These are phyloP conservation scores for Astropecten irregularis DNA, from an alignment of 53 echinoderm and acorn worm species.

Conservation along the genomic window DNA sequence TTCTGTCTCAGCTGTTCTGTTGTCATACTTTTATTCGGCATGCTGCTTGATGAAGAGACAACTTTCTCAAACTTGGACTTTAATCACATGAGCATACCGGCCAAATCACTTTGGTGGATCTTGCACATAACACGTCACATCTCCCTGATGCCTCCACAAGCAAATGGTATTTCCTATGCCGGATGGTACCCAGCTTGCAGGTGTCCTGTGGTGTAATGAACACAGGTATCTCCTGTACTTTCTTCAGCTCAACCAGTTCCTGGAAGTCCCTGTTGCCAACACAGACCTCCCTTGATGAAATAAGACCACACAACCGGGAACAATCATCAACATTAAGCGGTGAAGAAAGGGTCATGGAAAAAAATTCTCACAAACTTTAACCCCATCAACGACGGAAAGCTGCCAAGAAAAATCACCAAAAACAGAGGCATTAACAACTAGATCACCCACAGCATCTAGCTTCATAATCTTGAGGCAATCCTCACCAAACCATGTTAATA, in stretches of 20 bases:
- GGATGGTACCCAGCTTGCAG: not conserved
- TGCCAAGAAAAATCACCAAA: not conserved
- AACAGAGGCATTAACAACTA: not conserved
- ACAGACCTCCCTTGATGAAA: conserved; percentile 13
- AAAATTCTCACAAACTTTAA: not conserved
- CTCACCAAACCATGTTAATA: not conserved
- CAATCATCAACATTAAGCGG: not conserved
- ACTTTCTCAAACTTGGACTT: no score
- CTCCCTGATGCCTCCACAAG: no score
- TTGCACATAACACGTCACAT: no score
- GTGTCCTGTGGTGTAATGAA: conserved; percentile 20
- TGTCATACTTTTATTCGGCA: no score
- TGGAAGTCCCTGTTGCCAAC: conserved; percentile 24
- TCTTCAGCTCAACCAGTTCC: not conserved
- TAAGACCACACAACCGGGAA: not conserved
- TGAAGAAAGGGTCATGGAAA: not conserved
- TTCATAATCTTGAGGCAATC: conserved; percentile 6
- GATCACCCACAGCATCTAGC: not conserved
- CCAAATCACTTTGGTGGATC: no score
- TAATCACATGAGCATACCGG: no score
- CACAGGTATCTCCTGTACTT: conserved; percentile 3
- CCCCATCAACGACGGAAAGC: not conserved
- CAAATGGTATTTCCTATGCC: no score
- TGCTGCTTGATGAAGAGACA: no score
- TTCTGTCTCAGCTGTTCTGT: no score